Conservation (phyloP, 2,888 invertebrate species). For the Eulithis prunata region DNA sequence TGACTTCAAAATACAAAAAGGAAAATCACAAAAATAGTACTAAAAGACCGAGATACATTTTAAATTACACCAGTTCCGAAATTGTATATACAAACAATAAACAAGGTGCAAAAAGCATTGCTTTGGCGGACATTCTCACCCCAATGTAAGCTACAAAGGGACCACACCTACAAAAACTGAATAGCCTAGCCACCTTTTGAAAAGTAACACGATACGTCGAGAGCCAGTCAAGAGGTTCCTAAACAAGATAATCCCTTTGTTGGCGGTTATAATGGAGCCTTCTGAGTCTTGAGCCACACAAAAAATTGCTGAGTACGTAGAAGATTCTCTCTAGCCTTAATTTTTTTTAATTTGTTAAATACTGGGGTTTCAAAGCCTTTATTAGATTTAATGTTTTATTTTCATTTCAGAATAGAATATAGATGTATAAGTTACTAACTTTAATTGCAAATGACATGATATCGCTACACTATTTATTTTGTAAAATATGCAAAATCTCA, state of each 20-base stretch:
- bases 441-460: too few relatives aligned
- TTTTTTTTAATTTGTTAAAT: too few relatives aligned
- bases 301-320: not conserved
- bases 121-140: constrained; percentile 69
- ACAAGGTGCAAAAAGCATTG: constrained; percentile 60
- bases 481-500: too few relatives aligned
- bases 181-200: constrained; percentile 64
- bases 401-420: too few relatives aligned
- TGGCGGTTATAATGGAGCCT: constrained; percentile 77
- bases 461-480: too few relatives aligned
- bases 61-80: constrained; percentile 51
- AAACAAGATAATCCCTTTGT: constrained; percentile 83
- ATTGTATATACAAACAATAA: constrained; percentile 51
- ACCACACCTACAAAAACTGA: constrained; percentile 77
- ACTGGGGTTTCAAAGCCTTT: too few relatives aligned
- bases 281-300: constrained; percentile 50
- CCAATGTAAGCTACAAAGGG: constrained; percentile 57
- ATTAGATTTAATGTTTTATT: too few relatives aligned
- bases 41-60: constrained; percentile 46
- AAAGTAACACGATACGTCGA: constrained; percentile 77
- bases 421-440: too few relatives aligned
- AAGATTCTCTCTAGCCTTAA: not conserved
- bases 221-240: constrained; percentile 81
- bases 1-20: constrained; percentile 1
- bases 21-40: constrained; percentile 22